Evolutionary conservation across 2,888 invertebrate genomes (phyloP), one percentile per base, ranked within the genome.

Genomic region (Ochropleura plecta): DNA sequence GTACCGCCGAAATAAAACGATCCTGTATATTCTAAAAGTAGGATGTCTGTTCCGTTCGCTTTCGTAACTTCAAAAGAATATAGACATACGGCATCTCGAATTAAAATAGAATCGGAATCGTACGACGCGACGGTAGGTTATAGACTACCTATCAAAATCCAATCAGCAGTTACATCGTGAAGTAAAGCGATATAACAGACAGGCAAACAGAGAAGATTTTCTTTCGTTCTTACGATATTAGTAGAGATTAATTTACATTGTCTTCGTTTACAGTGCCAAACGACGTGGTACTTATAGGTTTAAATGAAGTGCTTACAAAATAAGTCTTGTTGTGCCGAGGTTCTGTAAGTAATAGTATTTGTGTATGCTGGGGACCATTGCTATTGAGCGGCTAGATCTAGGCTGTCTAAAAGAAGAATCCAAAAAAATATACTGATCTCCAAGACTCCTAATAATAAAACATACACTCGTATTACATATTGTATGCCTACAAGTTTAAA

Each of bases 231-330:
- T 12, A 62, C 7, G 44, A n/a, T 44, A 44, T 44, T 59, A 40
- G 30, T 12, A n/a, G 18, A 1, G 6, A 62, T 62, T 44, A 0
- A 59, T 74, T 65, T 49, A 8, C 12, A 69, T 79, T 79, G 55
- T 30, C 55, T 8, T 14, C 75, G 40, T 69, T 60, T 68, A 68
- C 59, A 76, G 65, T 75, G 76, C 57, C 69, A 68, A 60, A 73
- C 51, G 30, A 73, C 53, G 40, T 48, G 49, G 40, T 64, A 48
- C 46, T 42, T 48, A 12, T n/a, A 48, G 40, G 20, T 5, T 64
- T 46, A 59, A 59, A 64, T 68, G 67, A 12, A 60, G 9, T 59
- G 76, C 70, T 59, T 79, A 76, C 70, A 67, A 79, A 79, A 64
- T 76, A 64, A 53, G 51, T 66, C 9, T 18, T 60, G 30, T 10